Evolutionary conservation across 2,797 vertebrate genomes (phyloP).

Genomic region (Miichthys miiuy): DNA sequence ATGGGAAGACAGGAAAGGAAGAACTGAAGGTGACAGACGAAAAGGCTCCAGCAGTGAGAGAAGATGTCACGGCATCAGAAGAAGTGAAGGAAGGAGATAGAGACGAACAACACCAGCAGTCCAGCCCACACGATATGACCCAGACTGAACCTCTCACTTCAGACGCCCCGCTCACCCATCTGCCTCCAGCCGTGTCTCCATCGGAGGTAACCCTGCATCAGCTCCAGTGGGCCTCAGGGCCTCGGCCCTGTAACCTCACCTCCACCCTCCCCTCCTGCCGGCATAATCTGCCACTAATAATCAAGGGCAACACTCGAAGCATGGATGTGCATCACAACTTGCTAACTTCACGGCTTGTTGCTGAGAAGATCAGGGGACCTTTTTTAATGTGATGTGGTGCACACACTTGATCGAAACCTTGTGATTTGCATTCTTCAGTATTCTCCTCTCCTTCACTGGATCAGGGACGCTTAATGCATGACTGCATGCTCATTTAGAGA

Average conservation of each 20-base stretch:
- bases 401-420: constrained; percentile 67
- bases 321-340: constrained; percentile 35
- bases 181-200: constrained; percentile 80
- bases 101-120: not conserved
- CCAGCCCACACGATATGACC: not conserved
- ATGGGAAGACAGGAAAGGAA: not conserved
- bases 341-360: constrained; percentile 48
- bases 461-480: constrained; percentile 63
- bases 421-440: constrained; percentile 68
- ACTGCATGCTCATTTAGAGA: constrained; percentile 64
- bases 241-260: constrained; percentile 52
- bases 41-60: constrained; percentile 8
- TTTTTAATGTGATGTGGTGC: constrained; percentile 31
- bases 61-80: not conserved
- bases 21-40: not conserved
- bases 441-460: constrained; percentile 56
- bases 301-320: constrained; percentile 25
- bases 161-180: constrained; percentile 36
- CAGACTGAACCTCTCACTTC: constrained; percentile 9
- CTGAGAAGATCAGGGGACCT: constrained; percentile 41
- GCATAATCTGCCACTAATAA: constrained; percentile 61
- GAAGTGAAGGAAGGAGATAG: constrained; percentile 9
- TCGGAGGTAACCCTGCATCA: constrained; percentile 86
- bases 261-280: constrained; percentile 35
- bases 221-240: constrained; percentile 14